Conservation (phyloP, 1,140 invertebrate genomes). For the Drosophila dunni region DNA sequence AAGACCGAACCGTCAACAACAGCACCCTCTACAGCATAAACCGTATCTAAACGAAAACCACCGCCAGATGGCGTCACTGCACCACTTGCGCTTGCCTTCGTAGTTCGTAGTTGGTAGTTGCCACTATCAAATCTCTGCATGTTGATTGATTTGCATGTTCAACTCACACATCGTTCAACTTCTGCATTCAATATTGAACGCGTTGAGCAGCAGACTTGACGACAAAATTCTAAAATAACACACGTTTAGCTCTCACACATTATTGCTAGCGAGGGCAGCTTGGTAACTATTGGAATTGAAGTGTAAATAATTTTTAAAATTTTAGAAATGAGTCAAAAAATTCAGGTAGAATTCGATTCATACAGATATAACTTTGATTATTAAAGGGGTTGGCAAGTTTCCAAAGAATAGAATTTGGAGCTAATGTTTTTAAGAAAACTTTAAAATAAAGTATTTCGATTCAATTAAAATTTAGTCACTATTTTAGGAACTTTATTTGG, state of each 20-base stretch:
- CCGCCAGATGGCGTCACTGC: slow-evolving; percentile 34
- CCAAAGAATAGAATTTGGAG: no score
- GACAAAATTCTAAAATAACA: slow-evolving; percentile 47
- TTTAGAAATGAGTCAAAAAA: no score
- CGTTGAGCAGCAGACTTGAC: slow-evolving; percentile 26
- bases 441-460: no score
- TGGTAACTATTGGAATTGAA: background rate
- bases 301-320: no score
- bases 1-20: slow-evolving; percentile 15
- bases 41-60: slow-evolving; percentile 52
- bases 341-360: no score
- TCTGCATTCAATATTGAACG: slow-evolving; percentile 55
- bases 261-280: background rate
- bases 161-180: slow-evolving; percentile 39
- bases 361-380: no score
- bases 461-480: no score
- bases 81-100: slow-evolving; percentile 15
- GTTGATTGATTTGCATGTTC: slow-evolving; percentile 68
- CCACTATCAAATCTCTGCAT: slow-evolving; percentile 26
- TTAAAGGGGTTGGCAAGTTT: no score
- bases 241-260: slow-evolving; percentile 2
- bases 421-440: no score
- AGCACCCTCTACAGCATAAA: slow-evolving; percentile 40
- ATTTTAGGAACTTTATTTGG: no score
- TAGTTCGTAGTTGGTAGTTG: slow-evolving; percentile 20